Evolutionary conservation across 2,888 invertebrate genomes (phyloP).

Genomic region (Eilema caniola): DNA sequence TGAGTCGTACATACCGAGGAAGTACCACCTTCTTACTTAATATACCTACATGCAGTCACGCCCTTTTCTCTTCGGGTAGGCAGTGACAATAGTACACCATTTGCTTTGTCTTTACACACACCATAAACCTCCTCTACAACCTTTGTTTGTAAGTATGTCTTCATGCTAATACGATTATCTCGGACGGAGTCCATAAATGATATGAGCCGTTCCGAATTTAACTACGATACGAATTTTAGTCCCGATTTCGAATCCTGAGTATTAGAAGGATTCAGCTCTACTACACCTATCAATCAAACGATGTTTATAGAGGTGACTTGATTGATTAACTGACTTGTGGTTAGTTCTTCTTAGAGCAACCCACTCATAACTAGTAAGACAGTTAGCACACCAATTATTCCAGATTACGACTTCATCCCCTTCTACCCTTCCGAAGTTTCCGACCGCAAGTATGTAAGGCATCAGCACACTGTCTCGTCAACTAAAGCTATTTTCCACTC

Average conservation of each 20-base stretch:
- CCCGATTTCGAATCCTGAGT: no score
- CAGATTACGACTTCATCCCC: conserved; percentile 16
- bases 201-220: no score
- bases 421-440: conserved; percentile 8
- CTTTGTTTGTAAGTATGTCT: neutral
- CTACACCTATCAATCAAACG: no score
- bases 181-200: neutral
- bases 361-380: conserved; percentile 6
- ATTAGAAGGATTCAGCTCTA: no score
- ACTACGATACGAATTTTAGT: no score
- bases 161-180: neutral
- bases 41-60: no score
- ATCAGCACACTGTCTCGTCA: conserved; percentile 17
- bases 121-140: no score
- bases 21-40: no score
- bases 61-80: no score
- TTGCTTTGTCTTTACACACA: neutral
- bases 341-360: neutral
- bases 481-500: conserved; percentile 22
- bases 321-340: neutral
- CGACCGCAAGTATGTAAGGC: conserved; percentile 15
- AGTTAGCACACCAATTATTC: conserved; percentile 12
- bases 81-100: neutral
- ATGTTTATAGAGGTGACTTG: neutral
- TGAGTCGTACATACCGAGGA: no score